A percentile compares a stretch with the other conserved stretches of the same genome.
Evolutionary conservation across 1,140 invertebrate species (phyloP).

Genomic region (Danaus plexippus): DNA sequence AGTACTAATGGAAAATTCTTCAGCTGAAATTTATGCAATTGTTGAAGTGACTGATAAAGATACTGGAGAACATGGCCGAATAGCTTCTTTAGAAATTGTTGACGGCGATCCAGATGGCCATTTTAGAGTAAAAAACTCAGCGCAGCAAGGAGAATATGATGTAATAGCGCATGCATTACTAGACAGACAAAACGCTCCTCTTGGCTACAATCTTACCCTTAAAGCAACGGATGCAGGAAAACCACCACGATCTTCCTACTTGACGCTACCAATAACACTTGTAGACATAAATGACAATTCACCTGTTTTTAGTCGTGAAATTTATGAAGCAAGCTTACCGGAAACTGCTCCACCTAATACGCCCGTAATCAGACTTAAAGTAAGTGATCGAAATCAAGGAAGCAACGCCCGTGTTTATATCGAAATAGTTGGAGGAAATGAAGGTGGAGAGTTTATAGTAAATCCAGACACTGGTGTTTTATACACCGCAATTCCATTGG

Average conservation of each 20-base stretch:
- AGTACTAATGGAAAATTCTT: constrained; percentile 86
- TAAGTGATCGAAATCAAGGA: constrained; percentile 87
- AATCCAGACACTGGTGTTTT: constrained; percentile 92
- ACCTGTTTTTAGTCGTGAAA: constrained; percentile 89
- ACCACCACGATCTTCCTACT: constrained; percentile 82
- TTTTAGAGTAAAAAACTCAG: constrained; percentile 80
- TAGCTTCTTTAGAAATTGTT: constrained; percentile 87
- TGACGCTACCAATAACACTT: constrained; percentile 83
- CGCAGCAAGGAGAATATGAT: constrained; percentile 79
- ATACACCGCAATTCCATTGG: constrained; percentile 86
- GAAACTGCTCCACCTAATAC: constrained; percentile 92
- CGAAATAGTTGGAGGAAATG: constrained; percentile 93
- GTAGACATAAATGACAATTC: constrained; percentile 88
- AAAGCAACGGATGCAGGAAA: constrained; percentile 87
- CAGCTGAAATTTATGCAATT: constrained; percentile 91
- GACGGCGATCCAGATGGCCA: constrained; percentile 90
- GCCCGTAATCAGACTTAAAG: constrained; percentile 88
- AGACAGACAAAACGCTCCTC: constrained; percentile 81
- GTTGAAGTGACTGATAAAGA: constrained; percentile 88
- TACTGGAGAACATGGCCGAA: constrained; percentile 85
- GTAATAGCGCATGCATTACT: constrained; percentile 83
- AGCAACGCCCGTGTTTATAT: constrained; percentile 87
- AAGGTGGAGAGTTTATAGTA: constrained; percentile 89
- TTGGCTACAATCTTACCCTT: constrained; percentile 89
- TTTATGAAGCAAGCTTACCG: constrained; percentile 89